A percentile compares a stretch with the other conserved stretches of the same genome.
phyloP scores from a whole-genome alignment of 1,140 invertebrate species.

The Samia ricini region DNA sequence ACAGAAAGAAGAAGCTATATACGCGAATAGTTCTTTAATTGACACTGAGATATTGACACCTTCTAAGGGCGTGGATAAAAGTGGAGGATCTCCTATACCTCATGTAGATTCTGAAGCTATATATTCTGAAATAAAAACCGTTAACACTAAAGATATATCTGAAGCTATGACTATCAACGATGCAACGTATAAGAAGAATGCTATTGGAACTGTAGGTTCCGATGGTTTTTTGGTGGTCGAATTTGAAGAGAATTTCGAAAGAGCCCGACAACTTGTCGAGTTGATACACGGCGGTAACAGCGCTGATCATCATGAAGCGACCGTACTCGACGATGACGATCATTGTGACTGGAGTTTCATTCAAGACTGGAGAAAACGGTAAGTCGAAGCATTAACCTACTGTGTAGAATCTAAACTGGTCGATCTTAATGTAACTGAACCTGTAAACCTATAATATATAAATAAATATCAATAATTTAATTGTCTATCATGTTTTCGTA shows the following conservation, averaged over 20 bases:
- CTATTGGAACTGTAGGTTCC: conserved; percentile 51
- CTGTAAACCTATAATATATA: too few relatives aligned
- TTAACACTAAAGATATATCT: conserved; percentile 13
- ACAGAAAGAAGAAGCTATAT: conserved; percentile 68
- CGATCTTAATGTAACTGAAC: conserved; percentile 32
- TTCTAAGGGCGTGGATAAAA: conserved; percentile 55
- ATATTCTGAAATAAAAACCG: conserved; percentile 38
- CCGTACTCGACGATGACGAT: conserved; percentile 70
- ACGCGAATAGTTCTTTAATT: conserved; percentile 62
- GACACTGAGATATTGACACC: conserved; percentile 57
- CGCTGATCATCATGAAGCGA: conserved; percentile 68
- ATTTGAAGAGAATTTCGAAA: conserved; percentile 81
- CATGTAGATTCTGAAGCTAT: conserved; percentile 71
- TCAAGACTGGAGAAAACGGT: conserved; percentile 84
- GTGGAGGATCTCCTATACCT: conserved; percentile 59
- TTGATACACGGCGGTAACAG: conserved; percentile 74
- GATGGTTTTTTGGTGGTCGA: conserved; percentile 81
- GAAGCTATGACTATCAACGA: conserved; percentile 56
- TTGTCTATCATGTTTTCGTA: not conserved
- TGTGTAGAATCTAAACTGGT: conserved; percentile 12
- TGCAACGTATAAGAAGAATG: conserved; percentile 64
- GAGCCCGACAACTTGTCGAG: conserved; percentile 79
- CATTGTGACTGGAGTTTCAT: conserved; percentile 85
- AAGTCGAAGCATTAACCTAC: conserved; percentile 39
- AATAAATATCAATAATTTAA: too few relatives aligned